Evolutionary conservation across 2,888 invertebrate genomes (phyloP).

Genomic region (Rhingia campestris): DNA sequence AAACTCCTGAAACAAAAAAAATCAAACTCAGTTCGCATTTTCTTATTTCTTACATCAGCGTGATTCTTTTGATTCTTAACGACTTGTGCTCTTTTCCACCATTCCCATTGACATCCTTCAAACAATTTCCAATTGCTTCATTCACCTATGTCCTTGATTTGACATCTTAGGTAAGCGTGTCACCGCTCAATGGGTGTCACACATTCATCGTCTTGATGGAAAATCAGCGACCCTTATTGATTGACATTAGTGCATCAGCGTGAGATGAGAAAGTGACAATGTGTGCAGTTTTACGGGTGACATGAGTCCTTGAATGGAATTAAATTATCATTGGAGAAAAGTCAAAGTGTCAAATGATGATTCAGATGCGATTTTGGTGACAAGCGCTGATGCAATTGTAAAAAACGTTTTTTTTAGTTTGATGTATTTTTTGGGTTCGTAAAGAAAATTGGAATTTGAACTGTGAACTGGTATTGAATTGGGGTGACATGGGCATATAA

Average conservation of each 20-base stretch:
- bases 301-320: slow-evolving; percentile 54
- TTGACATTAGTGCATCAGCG: slow-evolving; percentile 67
- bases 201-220: slow-evolving; percentile 50
- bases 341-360: not conserved
- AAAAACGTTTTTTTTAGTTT: not conserved
- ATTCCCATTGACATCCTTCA: not conserved
- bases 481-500: no score
- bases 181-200: slow-evolving; percentile 51
- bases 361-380: not conserved
- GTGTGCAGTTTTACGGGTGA: slow-evolving; percentile 43
- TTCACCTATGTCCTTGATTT: slow-evolving; percentile 54
- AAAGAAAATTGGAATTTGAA: not conserved
- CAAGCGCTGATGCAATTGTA: not conserved
- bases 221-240: slow-evolving; percentile 56
- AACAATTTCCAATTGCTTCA: not conserved
- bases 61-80: slow-evolving; percentile 29
- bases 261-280: slow-evolving; percentile 48
- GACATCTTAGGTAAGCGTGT: slow-evolving; percentile 55
- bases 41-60: slow-evolving; percentile 4
- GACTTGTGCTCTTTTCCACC: slow-evolving; percentile 7
- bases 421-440: no score
- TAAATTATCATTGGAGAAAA: slow-evolving; percentile 9
- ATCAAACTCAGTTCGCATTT: no score
- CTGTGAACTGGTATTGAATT: not conserved
- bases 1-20: no score